These are phyloP conservation scores for Lethrus apterus DNA, from an alignment of 1,140 invertebrate genomes.

Conservation along the genomic window DNA sequence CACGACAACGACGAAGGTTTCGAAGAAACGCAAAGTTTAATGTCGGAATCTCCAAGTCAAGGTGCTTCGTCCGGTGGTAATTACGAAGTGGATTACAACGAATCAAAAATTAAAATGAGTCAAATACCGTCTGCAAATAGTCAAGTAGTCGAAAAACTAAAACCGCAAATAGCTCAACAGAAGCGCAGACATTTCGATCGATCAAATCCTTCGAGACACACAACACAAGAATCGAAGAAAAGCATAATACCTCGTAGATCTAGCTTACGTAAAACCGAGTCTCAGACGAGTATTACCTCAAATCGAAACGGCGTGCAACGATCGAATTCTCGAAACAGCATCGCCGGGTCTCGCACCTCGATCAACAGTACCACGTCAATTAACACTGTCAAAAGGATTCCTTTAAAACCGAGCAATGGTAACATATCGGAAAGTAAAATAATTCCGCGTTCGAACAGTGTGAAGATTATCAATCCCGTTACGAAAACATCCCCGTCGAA, in stretches of 20 bases:
- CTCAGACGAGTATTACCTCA: constrained; percentile 22
- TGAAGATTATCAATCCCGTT: constrained; percentile 25
- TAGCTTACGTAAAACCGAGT: constrained; percentile 38
- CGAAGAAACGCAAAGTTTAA: constrained; percentile 78
- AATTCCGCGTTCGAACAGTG: neutral
- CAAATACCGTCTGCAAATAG: neutral
- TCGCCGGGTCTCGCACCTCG: constrained; percentile 73
- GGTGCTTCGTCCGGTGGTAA: constrained; percentile 35
- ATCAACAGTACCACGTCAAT: constrained; percentile 74
- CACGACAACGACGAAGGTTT: constrained; percentile 76
- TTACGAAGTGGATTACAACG: constrained; percentile 29
- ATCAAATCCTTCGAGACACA: constrained; percentile 15
- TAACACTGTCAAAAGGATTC: constrained; percentile 63
- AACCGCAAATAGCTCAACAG: too few species aligned
- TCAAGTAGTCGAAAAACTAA: too few species aligned
- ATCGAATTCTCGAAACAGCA: constrained; percentile 51
- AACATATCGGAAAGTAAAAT: constrained; percentile 1
- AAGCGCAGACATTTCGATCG: constrained; percentile 7
- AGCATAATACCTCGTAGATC: constrained; percentile 35
- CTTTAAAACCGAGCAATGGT: constrained; percentile 33
- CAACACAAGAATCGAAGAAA: constrained; percentile 19
- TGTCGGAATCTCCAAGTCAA: constrained; percentile 71
- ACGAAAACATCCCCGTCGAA: constrained; percentile 15
- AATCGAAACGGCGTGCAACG: constrained; percentile 23
- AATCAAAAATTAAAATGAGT: neutral